These are phyloP conservation scores for Bothrops jararaca DNA, from an alignment of 2,113 vertebrate species.

Conservation along the genomic window DNA sequence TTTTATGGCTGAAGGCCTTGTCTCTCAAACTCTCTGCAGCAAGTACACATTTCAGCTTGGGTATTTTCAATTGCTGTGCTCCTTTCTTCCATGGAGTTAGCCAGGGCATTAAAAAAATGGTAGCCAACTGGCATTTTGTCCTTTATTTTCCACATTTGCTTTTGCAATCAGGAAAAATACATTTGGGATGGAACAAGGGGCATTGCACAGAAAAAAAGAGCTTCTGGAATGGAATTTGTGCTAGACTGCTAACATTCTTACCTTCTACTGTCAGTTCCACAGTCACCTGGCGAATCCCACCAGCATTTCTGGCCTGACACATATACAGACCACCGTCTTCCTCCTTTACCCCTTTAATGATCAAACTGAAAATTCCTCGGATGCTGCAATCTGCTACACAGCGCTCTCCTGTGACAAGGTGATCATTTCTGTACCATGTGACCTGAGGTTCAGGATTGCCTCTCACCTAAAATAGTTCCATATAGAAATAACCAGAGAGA, in stretches of 20 bases:
- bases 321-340: conserved; percentile 84
- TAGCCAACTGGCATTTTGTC: not conserved
- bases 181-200: not conserved
- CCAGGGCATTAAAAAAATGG: not conserved
- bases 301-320: conserved; percentile 82
- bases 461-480: conserved; percentile 74
- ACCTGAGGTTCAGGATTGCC: conserved; percentile 86
- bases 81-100: not conserved
- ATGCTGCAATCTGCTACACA: conserved; percentile 65
- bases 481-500: not conserved
- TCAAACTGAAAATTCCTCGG: conserved; percentile 83
- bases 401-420: conserved; percentile 72
- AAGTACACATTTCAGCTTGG: not conserved
- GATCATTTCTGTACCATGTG: conserved; percentile 84
- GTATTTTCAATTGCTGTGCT: not conserved
- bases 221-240: not conserved
- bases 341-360: conserved; percentile 73
- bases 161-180: not conserved
- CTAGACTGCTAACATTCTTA: conserved; percentile 42
- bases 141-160: not conserved
- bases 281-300: conserved; percentile 81
- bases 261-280: conserved; percentile 89
- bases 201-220: not conserved
- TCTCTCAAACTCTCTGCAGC: not conserved
- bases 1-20: not conserved